phyloP scores from a whole-genome alignment of 2,113 vertebrate species.

The Ciconia stormi region DNA sequence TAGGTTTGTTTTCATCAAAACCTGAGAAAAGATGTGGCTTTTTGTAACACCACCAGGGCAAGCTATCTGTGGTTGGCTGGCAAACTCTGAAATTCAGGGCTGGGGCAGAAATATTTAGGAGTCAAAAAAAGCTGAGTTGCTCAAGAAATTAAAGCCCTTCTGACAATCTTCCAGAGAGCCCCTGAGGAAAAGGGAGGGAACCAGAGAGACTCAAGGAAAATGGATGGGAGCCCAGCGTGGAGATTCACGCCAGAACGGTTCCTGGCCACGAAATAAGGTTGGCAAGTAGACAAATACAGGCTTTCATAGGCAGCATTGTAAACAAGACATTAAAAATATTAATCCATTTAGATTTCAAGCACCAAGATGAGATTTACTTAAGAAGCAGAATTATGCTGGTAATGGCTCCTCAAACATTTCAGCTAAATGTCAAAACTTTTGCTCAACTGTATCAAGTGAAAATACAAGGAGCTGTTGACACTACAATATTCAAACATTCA shows the following conservation, averaged over 20 bases:
- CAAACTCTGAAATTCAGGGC: slow-evolving; percentile 43
- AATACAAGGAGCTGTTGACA: slow-evolving; percentile 5
- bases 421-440: slow-evolving; percentile 34
- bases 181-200: slow-evolving; percentile 68
- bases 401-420: slow-evolving; percentile 53
- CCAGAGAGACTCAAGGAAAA: slow-evolving; percentile 60
- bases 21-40: slow-evolving; percentile 14
- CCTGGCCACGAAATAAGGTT: slow-evolving; percentile 67
- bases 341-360: slow-evolving; percentile 51
- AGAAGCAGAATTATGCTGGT: slow-evolving; percentile 47
- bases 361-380: slow-evolving; percentile 28
- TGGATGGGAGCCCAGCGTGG: slow-evolving; percentile 66
- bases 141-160: slow-evolving; percentile 72
- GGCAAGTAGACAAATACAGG: slow-evolving; percentile 66
- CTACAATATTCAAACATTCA: slow-evolving; percentile 24
- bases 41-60: background rate
- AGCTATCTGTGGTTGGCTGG: slow-evolving; percentile 44
- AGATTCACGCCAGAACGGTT: slow-evolving; percentile 64
- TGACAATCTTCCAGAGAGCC: slow-evolving; percentile 68
- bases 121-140: slow-evolving; percentile 70
- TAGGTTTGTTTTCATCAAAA: slow-evolving; percentile 49
- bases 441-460: slow-evolving; percentile 37
- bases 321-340: slow-evolving; percentile 68
- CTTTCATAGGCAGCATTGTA: slow-evolving; percentile 68
- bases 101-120: slow-evolving; percentile 50